Evolutionary conservation across 2,888 invertebrate species (phyloP), one percentile per base, ranked within the genome.

Genomic region (Cosmopolites sordidus): DNA sequence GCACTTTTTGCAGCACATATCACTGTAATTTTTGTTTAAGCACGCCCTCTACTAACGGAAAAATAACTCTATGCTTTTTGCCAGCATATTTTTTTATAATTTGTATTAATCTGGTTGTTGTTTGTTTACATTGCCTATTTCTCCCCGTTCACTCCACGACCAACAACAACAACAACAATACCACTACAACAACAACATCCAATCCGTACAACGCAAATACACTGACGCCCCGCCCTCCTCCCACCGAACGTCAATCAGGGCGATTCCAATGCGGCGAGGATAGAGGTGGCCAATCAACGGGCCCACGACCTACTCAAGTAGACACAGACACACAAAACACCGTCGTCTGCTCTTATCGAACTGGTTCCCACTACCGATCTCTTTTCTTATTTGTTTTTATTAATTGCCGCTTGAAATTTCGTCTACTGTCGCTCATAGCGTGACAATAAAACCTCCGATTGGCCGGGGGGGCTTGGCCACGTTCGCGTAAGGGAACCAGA

Each of bases 251-350:
- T 49, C n/a, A 16, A 55, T 66, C 79, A 86, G 86, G 90, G 87
- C 67, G 88, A 89, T 78, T 91, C 94, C 67, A 96, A 96, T 79
- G 92, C 93, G 81, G 88, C 89, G 72, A 89, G 95, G 82, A 94
- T 96, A 86, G 88, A 88, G 76, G 89, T 92, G 76, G 96, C 96
- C 73, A 97, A 97, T 80, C 91, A 94, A 79, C 86, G 94, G 72
- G 94, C 96, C 73, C 92, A 92, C 80, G 94, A 95, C 79, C 87
- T 97, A 73, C 87, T 94, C 78, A 92, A 92, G 84, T 89, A 89
- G 83, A 74, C 72, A 74, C 72, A 62, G 65, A 68, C 65, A 64
- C 67, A 66, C 62, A 66, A 65, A 66, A 33, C 3, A n/a, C 5
- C 33, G n/a, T 12, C 11, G 12, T 33, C 33, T 6, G 5, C 16